phyloP scores from a whole-genome alignment of 2,888 invertebrate species.

The Cheilosia soror region DNA sequence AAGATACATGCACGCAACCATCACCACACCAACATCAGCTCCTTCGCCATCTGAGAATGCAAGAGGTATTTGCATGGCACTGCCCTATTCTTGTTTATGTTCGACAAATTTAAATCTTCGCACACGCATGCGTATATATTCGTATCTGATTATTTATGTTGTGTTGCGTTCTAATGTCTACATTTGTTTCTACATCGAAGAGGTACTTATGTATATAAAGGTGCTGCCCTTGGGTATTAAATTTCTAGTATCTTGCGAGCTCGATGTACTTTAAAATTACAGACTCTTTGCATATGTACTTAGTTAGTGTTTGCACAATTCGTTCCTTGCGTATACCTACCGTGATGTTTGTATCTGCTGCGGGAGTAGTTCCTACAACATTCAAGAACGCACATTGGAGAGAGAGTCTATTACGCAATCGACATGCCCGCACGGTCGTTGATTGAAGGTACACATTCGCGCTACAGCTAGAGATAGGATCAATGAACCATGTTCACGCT shows the following conservation, averaged over 20 bases:
- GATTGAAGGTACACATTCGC: slow-evolving; percentile 35
- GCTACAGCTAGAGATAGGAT: slow-evolving; percentile 51
- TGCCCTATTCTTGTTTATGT: slow-evolving; percentile 59
- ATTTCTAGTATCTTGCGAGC: slow-evolving; percentile 68
- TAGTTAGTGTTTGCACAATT: slow-evolving; percentile 55
- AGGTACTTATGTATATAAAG: slow-evolving; percentile 42
- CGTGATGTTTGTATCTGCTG: slow-evolving; percentile 21
- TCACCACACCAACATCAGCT: background rate
- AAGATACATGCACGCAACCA: slow-evolving; percentile 59
- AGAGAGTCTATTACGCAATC: slow-evolving; percentile 55
- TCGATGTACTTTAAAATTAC: slow-evolving; percentile 68
- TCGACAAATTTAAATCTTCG: slow-evolving; percentile 70
- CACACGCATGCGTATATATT: slow-evolving; percentile 46
- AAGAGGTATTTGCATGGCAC: slow-evolving; percentile 30
- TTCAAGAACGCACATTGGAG: background rate
- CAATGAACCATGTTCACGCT: slow-evolving; percentile 67
- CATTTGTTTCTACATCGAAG: slow-evolving; percentile 65
- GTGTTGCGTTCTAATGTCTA: slow-evolving; percentile 71
- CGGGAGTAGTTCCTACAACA: slow-evolving; percentile 8
- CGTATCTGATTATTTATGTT: slow-evolving; percentile 60
- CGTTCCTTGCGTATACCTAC: slow-evolving; percentile 6
- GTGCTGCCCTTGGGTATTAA: slow-evolving; percentile 64
- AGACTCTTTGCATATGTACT: slow-evolving; percentile 66
- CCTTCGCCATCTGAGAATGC: slow-evolving; percentile 38
- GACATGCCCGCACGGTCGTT: slow-evolving; percentile 7